Evolutionary conservation across 1,140 invertebrate genomes (phyloP).

Genomic region (Tetramorium parvispinum): DNA sequence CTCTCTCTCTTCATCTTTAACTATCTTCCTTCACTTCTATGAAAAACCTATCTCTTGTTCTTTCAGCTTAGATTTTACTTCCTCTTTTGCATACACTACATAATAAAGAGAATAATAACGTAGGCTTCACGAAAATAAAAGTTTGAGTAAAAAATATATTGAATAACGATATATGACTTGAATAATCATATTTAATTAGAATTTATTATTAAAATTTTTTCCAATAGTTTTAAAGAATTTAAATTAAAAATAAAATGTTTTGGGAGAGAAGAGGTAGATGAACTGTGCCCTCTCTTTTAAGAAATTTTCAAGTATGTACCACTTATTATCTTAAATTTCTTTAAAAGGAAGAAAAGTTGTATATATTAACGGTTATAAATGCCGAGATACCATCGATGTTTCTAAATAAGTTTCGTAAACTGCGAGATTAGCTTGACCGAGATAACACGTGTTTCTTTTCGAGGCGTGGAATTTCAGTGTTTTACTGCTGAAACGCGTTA

Average conservation of each 20-base stretch:
- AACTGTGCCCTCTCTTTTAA: neutral
- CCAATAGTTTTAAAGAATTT: neutral
- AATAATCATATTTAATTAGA: neutral
- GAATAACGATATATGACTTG: neutral
- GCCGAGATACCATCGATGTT: neutral
- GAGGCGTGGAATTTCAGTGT: slow-evolving; percentile 32
- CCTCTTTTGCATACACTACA: neutral
- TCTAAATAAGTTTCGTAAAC: slow-evolving; percentile 28
- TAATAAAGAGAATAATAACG: neutral
- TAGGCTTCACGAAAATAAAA: neutral
- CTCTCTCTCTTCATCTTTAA: slow-evolving; percentile 37
- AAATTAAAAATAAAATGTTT: neutral
- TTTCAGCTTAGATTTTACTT: neutral
- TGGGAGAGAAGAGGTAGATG: too few species aligned
- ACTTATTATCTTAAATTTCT: neutral
- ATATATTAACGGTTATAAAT: neutral
- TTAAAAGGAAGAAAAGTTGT: neutral
- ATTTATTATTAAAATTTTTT: neutral
- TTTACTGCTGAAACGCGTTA: slow-evolving; percentile 27
- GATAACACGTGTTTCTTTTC: slow-evolving; percentile 21
- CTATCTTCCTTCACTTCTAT: slow-evolving; percentile 48
- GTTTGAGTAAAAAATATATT: neutral
- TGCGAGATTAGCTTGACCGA: slow-evolving; percentile 20
- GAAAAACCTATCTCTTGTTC: neutral
- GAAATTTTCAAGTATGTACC: neutral